These are phyloP conservation scores for Microcebus tavaratra DNA, from an alignment of 2,113 vertebrate genomes.

Conservation along the genomic window DNA sequence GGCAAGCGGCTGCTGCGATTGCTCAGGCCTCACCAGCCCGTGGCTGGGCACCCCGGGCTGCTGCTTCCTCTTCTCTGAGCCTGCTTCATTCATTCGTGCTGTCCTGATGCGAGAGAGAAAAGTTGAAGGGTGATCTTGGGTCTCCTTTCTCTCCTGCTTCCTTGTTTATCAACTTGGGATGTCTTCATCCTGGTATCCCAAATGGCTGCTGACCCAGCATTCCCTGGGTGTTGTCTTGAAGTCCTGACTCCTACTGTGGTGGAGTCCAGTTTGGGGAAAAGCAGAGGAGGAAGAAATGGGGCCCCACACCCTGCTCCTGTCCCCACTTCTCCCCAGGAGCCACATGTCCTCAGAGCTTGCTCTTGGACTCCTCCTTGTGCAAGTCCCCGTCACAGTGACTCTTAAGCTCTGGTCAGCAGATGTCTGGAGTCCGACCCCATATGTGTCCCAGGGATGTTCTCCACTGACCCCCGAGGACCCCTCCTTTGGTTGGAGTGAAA, in stretches of 20 bases:
- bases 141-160: neutral
- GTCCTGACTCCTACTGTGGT: neutral
- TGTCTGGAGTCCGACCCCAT: fast-evolving
- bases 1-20: no score
- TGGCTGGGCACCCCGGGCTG: neutral
- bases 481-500: neutral
- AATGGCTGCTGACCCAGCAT: neutral
- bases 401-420: neutral
- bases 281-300: neutral
- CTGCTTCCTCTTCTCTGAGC: neutral
- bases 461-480: neutral
- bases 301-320: neutral
- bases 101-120: neutral
- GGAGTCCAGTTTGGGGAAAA: neutral
- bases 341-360: neutral
- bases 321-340: neutral
- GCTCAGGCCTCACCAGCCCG: neutral
- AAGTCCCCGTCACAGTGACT: neutral
- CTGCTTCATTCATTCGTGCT: neutral
- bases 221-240: neutral
- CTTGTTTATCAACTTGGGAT: neutral
- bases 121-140: neutral
- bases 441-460: neutral
- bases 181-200: neutral
- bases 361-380: neutral